Conservation (phyloP, 2,888 invertebrate species). For the Plebejus melissa region DNA sequence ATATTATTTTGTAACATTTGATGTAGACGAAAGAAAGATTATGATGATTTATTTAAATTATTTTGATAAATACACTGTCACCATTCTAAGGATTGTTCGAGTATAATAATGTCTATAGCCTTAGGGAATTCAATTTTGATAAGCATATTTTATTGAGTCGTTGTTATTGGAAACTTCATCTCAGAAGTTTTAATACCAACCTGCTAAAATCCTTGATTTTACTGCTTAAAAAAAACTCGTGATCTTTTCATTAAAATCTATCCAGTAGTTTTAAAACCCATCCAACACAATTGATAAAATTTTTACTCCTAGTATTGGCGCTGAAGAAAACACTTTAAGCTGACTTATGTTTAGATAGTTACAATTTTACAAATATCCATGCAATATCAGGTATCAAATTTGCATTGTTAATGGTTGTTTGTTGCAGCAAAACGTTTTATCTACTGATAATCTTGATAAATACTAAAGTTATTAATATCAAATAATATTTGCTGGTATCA, state of each 20-base stretch:
- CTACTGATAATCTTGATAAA: constrained; percentile 16
- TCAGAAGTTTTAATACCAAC: too few species aligned
- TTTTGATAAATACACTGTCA: neutral
- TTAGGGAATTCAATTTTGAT: too few species aligned
- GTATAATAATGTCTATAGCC: neutral
- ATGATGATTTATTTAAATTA: neutral
- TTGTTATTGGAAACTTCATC: too few species aligned
- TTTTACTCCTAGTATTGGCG: neutral
- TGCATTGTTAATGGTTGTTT: constrained; percentile 7
- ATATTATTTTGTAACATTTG: neutral
- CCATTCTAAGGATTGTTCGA: neutral
- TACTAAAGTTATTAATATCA: neutral
- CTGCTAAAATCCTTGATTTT: too few species aligned
- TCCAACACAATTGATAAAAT: neutral
- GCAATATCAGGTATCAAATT: constrained; percentile 6
- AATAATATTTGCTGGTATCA: constrained; percentile 13
- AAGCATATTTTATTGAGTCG: too few species aligned
- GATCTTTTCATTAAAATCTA: too few species aligned
- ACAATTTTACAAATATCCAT: neutral
- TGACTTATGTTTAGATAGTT: neutral
- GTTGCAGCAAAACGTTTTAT: constrained; percentile 2
- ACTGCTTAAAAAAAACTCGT: too few species aligned
- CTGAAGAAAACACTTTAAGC: neutral
- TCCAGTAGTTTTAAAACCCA: neutral
- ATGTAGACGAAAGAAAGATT: neutral